A percentile compares a stretch with the other conserved stretches of the same genome.
These are phyloP conservation scores for Ditylenchus weischeri DNA, from an alignment of 2,888 invertebrate genomes.

Conservation along the genomic window DNA sequence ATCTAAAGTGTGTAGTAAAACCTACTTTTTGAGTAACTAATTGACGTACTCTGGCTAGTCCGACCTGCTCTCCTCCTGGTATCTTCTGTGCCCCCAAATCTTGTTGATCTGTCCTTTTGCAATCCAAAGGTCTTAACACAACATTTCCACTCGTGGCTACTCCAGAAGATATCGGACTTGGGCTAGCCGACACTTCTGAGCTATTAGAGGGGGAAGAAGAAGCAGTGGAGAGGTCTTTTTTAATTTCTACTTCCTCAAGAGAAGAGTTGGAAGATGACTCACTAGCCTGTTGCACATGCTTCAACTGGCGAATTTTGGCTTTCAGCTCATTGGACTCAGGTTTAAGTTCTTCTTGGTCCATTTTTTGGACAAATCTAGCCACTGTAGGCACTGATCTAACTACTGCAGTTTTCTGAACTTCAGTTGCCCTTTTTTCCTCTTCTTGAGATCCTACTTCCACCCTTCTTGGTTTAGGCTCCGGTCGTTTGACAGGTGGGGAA, in stretches of 20 bases:
- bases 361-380: background rate
- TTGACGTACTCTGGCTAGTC: slow-evolving; percentile 46
- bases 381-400: slow-evolving; percentile 5
- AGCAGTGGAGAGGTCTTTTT: background rate
- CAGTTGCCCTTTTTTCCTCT: background rate
- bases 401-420: background rate
- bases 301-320: slow-evolving; percentile 46
- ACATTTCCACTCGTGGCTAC: slow-evolving; percentile 3
- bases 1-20: background rate
- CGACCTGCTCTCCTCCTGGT: slow-evolving; percentile 20
- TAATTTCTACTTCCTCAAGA: slow-evolving; percentile 5
- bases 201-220: slow-evolving; percentile 15
- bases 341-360: background rate
- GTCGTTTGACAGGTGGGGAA: slow-evolving; percentile 16
- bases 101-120: background rate
- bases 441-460: background rate
- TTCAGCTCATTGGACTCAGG: slow-evolving; percentile 37
- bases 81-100: background rate
- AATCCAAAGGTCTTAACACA: background rate
- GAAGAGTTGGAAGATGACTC: slow-evolving; percentile 9
- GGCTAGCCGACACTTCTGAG: background rate
- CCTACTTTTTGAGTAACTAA: slow-evolving; percentile 53
- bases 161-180: background rate
- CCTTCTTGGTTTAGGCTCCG: slow-evolving; percentile 35
- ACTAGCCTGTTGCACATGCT: slow-evolving; percentile 39